A percentile compares a stretch with the other conserved stretches of the same genome.
These are phyloP conservation scores for Micronycteris hirsuta DNA, from an alignment of 2,113 vertebrate species.

Conservation along the genomic window DNA sequence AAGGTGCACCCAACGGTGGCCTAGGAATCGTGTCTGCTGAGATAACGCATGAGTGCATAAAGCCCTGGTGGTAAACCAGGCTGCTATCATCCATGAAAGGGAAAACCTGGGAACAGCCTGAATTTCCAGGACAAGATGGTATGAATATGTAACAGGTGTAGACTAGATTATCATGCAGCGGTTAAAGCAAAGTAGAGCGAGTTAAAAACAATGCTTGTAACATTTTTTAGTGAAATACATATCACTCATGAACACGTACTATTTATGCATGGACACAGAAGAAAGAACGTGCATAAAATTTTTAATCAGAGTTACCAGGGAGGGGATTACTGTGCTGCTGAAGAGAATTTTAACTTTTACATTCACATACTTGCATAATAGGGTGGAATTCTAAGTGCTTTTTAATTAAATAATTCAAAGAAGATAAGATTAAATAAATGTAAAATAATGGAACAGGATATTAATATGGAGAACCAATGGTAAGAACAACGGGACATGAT, in stretches of 20 bases:
- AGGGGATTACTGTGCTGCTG: neutral
- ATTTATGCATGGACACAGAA: neutral
- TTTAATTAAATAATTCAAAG: conserved; percentile 15
- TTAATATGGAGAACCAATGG: neutral
- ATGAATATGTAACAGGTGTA: neutral
- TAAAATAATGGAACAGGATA: neutral
- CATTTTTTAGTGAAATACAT: neutral
- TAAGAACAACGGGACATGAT: neutral
- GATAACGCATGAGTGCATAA: neutral
- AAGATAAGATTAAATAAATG: neutral
- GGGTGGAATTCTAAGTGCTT: neutral
- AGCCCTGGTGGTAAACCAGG: neutral
- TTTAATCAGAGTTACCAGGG: neutral
- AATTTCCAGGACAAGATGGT: neutral
- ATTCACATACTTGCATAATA: neutral
- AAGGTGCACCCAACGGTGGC: neutral
- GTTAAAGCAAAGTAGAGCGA: neutral
- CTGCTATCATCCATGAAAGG: neutral
- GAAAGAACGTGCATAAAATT: neutral
- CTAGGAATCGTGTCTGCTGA: neutral
- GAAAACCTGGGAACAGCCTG: neutral
- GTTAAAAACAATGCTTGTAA: neutral
- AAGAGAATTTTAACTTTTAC: neutral
- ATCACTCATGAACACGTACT: neutral
- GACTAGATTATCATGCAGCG: neutral